A percentile compares a stretch with the other conserved stretches of the same genome.
phyloP scores from a whole-genome alignment of 2,113 vertebrate species.

The Eonycteris spelaea region DNA sequence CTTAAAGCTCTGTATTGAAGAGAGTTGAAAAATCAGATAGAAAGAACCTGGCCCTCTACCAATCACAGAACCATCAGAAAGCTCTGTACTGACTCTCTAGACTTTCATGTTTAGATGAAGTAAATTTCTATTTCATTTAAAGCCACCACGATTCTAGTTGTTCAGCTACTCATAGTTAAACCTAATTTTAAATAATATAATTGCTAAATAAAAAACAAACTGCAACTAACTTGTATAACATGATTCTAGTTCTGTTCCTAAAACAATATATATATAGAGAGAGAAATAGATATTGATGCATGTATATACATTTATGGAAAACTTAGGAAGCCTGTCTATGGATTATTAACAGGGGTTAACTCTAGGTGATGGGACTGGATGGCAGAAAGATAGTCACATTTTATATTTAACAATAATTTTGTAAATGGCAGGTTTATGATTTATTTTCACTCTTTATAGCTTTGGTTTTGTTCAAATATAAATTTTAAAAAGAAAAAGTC shows the following conservation, averaged over 20 bases:
- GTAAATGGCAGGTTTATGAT: neutral
- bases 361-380: neutral
- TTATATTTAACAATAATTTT: neutral
- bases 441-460: neutral
- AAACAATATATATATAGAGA: neutral
- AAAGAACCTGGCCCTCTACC: neutral
- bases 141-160: neutral
- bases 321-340: neutral
- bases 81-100: neutral
- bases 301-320: neutral
- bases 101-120: neutral
- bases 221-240: neutral
- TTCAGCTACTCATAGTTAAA: neutral
- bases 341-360: neutral
- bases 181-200: neutral
- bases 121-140: neutral
- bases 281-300: neutral
- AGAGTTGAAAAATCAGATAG: neutral
- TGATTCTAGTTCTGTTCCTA: neutral
- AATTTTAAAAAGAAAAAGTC: neutral
- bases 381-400: neutral
- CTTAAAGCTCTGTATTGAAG: neutral
- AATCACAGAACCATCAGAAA: neutral
- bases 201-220: neutral
- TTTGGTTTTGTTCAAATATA: neutral